Conservation (phyloP, 2,888 invertebrate species). For the Agrotis exclamationis region DNA sequence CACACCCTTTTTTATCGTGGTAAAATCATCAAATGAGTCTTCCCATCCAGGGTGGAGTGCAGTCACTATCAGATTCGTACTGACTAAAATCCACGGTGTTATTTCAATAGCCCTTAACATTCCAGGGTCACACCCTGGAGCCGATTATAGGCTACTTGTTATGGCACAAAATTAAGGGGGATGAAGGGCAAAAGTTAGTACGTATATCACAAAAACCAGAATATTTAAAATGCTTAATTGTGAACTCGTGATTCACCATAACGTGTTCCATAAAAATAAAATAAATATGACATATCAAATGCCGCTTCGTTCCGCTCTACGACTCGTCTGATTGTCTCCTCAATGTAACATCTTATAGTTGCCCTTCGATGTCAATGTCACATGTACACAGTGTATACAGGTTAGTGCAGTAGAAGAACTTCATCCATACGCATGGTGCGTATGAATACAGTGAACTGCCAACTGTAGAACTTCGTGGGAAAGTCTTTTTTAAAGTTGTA, state of each 20-base stretch:
- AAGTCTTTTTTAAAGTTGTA: neutral
- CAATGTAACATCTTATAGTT: slow-evolving; percentile 6
- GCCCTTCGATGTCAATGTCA: slow-evolving; percentile 35
- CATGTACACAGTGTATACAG: neutral
- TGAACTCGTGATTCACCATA: neutral
- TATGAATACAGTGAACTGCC: neutral
- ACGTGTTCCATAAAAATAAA: slow-evolving; percentile 1
- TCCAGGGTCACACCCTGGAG: no score
- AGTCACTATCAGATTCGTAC: no score
- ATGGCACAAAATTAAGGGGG: no score
- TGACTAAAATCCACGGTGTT: no score
- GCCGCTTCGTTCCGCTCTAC: slow-evolving; percentile 27
- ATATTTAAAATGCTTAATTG: no score
- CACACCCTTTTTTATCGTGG: no score
- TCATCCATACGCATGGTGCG: neutral
- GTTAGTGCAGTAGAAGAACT: neutral
- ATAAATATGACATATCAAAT: slow-evolving; percentile 15
- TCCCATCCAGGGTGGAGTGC: no score
- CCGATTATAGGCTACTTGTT: no score
- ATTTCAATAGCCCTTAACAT: no score
- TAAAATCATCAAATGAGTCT: no score
- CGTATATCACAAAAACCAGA: no score
- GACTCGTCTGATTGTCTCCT: slow-evolving; percentile 18
- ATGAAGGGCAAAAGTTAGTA: no score
- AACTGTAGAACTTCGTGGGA: neutral